These are phyloP conservation scores for Lutjanus argentimaculatus DNA, from an alignment of 2,797 vertebrate species.

Conservation along the genomic window DNA sequence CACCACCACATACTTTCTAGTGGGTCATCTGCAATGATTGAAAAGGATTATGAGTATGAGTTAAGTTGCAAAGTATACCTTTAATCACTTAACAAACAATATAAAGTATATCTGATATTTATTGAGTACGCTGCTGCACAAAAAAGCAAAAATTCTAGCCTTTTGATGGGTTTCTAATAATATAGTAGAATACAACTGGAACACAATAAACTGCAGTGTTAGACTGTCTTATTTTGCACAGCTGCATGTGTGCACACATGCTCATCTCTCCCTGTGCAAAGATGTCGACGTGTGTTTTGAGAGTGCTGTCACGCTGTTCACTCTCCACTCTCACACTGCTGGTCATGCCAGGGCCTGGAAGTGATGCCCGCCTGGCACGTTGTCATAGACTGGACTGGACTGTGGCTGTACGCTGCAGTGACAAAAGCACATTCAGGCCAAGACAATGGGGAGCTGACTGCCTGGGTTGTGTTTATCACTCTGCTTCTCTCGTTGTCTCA, in stretches of 20 bases:
- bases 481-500: constrained; percentile 31
- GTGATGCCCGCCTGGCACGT: constrained; percentile 71
- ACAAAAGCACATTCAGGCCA: constrained; percentile 82
- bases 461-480: constrained; percentile 61
- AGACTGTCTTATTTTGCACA: constrained; percentile 23
- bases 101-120: too few relatives aligned
- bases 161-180: neutral
- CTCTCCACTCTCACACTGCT: constrained; percentile 46
- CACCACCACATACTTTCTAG: too few relatives aligned
- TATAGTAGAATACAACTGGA: neutral
- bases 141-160: neutral
- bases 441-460: constrained; percentile 79
- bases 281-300: constrained; percentile 2
- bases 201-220: constrained; percentile 12
- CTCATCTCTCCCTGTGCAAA: constrained; percentile 10
- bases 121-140: neutral
- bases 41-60: too few relatives aligned
- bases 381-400: constrained; percentile 75
- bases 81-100: neutral
- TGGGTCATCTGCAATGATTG: too few relatives aligned
- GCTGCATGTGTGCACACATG: constrained; percentile 34
- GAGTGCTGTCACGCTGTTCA: constrained; percentile 16
- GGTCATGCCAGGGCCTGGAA: constrained; percentile 57
- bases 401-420: constrained; percentile 55
- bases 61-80: neutral